phyloP scores from a whole-genome alignment of 2,888 invertebrate species.

The Drosophila nigritarsus region DNA sequence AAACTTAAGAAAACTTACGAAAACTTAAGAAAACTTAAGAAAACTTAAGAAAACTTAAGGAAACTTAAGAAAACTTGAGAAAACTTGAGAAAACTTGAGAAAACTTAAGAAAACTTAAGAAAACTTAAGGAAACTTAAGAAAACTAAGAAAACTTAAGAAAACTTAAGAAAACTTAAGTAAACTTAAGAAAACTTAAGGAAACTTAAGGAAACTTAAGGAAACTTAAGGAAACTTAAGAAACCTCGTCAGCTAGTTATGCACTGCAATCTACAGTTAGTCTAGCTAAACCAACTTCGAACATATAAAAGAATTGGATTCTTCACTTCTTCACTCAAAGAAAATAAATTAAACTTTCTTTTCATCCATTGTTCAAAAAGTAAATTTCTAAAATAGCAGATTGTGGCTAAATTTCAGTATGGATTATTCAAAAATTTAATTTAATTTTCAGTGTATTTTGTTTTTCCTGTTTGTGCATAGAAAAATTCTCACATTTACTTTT shows the following conservation, averaged over 20 bases:
- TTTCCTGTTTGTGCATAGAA: not conserved
- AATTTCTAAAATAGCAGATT: not conserved
- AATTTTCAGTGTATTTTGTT: not conserved
- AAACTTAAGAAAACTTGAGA: constrained; percentile 6
- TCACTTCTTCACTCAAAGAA: no score
- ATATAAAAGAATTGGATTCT: not conserved
- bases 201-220: not conserved
- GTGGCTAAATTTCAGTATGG: not conserved
- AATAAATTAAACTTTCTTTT: not conserved
- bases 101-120: constrained; percentile 3
- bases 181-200: no score
- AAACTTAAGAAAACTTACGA: constrained; percentile 3
- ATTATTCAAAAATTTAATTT: not conserved
- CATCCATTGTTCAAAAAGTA: not conserved
- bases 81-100: not conserved
- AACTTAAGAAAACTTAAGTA: constrained; percentile 3
- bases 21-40: not conserved
- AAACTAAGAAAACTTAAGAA: constrained; percentile 2
- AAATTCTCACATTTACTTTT: accelerated
- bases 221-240: not conserved
- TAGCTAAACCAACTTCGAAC: not conserved
- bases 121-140: not conserved
- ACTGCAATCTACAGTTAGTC: not conserved
- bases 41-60: constrained; percentile 1
- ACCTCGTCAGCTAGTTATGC: not conserved